Base-by-base conservation (phyloP, 1,140 invertebrate species). In the Diachasmimorpha longicaudata region DNA sequence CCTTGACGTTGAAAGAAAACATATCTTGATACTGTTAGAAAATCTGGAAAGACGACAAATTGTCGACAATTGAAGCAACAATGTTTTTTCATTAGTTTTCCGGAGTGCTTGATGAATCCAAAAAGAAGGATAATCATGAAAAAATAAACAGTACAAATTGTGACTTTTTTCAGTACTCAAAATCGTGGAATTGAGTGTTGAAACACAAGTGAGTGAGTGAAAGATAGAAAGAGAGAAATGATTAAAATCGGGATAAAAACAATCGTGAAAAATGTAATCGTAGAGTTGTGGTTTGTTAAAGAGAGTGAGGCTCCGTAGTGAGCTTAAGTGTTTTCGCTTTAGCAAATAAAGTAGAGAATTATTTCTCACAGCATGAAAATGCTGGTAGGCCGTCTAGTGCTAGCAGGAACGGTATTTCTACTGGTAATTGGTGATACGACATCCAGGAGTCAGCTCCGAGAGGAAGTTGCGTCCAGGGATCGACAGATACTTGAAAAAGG, bases 401-500 rank as follows among this genome's bases (percentile, higher is more conserved):
- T 76, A 3, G 67, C 14, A 19, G 63, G 39, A 42, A 67, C 68
- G 23, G 44, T 21, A 48, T 66, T 76, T 75, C n/a, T 78, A 58
- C 44, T 77, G 44, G 72, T 78, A 39, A 69, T 78, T 72, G 55
- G 58, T 55, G 72, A 82, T 58, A 75, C 70, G 58, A 76, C 79
- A 73, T 77, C 78, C 66, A 73, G 78, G 76, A 77, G 82, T 58
- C 80, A 80, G 77, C 68, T 79, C 66, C 67, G 75, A 31, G 74
- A 76, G 69, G 79, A 79, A 76, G 69, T 75, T 75, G 70, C 70
- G 46, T 72, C 52, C 68, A 75, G 70, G 39, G 80, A 78, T 63
- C 78, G 72, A 8, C 79, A 77, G 23, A 70, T 63, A 55, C 21
- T 78, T 63, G 78, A 82, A 68, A 82, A 76, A 84, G 82, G 82